Percentiles rank a stretch among this genome's conserved stretches.
phyloP scores from a whole-genome alignment of 2,797 vertebrate genomes.

The Semaprochilodus insignis region DNA sequence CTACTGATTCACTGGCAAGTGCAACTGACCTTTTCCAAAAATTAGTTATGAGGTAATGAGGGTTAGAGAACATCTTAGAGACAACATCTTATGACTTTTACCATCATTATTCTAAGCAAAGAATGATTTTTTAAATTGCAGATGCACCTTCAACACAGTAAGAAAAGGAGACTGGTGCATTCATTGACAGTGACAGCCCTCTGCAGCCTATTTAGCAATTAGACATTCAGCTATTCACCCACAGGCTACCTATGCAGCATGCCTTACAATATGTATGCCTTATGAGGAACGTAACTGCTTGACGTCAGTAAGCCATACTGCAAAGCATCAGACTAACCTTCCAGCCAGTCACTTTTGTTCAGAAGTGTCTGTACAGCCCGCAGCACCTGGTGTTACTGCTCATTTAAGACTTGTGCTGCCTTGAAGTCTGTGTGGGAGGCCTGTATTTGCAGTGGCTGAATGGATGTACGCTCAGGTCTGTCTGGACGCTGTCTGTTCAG shows the following conservation, averaged over 20 bases:
- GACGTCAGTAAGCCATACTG: background rate
- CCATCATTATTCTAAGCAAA: background rate
- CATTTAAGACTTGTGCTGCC: background rate
- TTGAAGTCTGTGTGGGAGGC: conserved; percentile 16
- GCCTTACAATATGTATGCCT: background rate
- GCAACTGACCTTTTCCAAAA: background rate
- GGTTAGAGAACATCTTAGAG: background rate
- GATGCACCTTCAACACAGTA: background rate
- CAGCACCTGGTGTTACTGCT: background rate
- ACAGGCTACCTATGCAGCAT: background rate
- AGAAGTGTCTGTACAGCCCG: conserved; percentile 8
- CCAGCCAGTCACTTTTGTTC: background rate
- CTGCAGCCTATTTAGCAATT: background rate
- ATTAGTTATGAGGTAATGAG: too few relatives aligned
- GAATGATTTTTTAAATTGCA: background rate
- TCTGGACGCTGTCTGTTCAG: background rate
- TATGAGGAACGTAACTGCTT: background rate
- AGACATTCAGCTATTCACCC: background rate
- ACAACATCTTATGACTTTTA: background rate
- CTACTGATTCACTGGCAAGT: background rate
- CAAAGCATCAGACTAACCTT: background rate
- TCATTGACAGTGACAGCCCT: background rate
- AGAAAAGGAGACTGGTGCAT: background rate
- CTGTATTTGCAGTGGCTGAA: background rate
- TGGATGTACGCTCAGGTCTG: background rate